A percentile compares a stretch with the other conserved stretches of the same genome.
phyloP scores from a whole-genome alignment of 2,888 invertebrate species.

The Cheilosia grossa region DNA sequence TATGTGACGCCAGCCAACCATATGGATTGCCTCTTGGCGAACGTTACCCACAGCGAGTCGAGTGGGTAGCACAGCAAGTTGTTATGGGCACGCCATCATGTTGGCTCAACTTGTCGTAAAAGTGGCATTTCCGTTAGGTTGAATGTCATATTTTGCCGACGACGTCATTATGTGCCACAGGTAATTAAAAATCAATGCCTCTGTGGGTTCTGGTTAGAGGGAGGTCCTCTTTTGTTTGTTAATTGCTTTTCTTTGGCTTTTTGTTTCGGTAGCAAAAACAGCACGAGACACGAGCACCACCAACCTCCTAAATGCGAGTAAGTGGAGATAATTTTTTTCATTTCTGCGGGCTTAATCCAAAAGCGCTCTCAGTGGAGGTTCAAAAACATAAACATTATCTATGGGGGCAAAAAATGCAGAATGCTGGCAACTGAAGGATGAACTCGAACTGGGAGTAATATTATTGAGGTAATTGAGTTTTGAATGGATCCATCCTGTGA shows the following conservation, averaged over 20 bases:
- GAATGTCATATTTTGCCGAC: constrained; percentile 58
- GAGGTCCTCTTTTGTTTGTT: constrained; percentile 36
- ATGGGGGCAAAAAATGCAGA: not conserved
- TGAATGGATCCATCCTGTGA: not conserved
- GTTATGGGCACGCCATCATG: constrained; percentile 34
- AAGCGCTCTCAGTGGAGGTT: not conserved
- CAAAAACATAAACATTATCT: constrained; percentile 8
- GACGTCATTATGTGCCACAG: constrained; percentile 62
- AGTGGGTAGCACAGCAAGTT: constrained; percentile 28
- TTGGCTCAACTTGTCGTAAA: constrained; percentile 60
- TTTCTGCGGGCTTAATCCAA: constrained; percentile 28
- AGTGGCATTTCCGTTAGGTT: constrained; percentile 59
- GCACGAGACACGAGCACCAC: constrained; percentile 1
- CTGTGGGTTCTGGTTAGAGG: constrained; percentile 21
- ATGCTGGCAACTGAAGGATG: constrained; percentile 3
- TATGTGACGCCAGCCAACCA: not conserved
- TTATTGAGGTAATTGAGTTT: constrained; percentile 1
- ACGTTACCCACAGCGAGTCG: constrained; percentile 11
- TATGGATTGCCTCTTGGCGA: constrained; percentile 31
- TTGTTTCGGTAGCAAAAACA: constrained; percentile 15
- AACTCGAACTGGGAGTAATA: not conserved
- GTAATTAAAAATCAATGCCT: constrained; percentile 69
- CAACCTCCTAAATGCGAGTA: constrained; percentile 1
- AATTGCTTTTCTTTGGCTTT: constrained; percentile 50
- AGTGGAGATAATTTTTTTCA: constrained; percentile 16